These are phyloP conservation scores for Tachina grossa DNA, from an alignment of 2,888 invertebrate species.

Conservation along the genomic window DNA sequence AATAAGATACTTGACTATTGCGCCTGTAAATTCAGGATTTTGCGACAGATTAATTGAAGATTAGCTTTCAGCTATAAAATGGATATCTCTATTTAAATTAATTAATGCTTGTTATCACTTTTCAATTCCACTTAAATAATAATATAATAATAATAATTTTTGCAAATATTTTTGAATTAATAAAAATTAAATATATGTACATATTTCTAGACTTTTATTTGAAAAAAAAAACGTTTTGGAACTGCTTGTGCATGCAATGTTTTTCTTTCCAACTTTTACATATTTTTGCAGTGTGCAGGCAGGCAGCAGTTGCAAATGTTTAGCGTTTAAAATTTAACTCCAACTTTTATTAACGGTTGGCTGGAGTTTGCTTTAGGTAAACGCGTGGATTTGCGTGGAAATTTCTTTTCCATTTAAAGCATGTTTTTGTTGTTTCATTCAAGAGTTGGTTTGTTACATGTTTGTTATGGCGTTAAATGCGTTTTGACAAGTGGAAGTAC, in stretches of 20 bases:
- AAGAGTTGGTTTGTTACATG: slow-evolving; percentile 59
- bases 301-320: slow-evolving; percentile 4
- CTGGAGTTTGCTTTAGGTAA: slow-evolving; percentile 59
- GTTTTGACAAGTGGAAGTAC: slow-evolving; percentile 71
- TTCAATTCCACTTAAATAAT: too few species aligned
- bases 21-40: too few species aligned
- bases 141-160: not conserved
- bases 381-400: slow-evolving; percentile 65
- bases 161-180: not conserved
- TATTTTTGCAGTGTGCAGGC: slow-evolving; percentile 19
- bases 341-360: slow-evolving; percentile 61
- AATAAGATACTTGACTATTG: too few species aligned
- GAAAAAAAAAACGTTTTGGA: slow-evolving; percentile 33
- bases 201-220: not conserved
- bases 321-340: slow-evolving; percentile 21
- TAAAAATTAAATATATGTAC: not conserved
- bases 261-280: slow-evolving; percentile 2
- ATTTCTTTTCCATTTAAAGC: slow-evolving; percentile 34
- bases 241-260: not conserved
- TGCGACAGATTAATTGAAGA: too few species aligned
- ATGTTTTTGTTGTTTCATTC: slow-evolving; percentile 33
- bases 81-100: too few species aligned
- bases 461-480: slow-evolving; percentile 64
- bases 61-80: too few species aligned
- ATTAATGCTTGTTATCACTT: too few species aligned